These are phyloP conservation scores for Teinopalpus imperialis DNA, from an alignment of 2,888 invertebrate species.

Conservation along the genomic window DNA sequence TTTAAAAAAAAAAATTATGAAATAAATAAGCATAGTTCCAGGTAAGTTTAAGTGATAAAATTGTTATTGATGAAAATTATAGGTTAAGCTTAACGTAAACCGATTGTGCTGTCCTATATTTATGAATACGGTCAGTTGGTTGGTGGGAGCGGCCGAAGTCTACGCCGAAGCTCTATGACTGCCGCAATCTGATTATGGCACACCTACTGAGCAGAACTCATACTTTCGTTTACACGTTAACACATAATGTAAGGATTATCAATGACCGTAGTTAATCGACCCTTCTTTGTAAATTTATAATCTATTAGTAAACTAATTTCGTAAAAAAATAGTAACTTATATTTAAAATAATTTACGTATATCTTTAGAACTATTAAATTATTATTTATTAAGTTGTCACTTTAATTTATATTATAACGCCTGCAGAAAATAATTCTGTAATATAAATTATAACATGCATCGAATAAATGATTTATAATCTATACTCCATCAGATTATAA, in stretches of 20 bases:
- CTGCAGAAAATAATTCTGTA: no score
- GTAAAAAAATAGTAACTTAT: no score
- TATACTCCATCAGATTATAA: no score
- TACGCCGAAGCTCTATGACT: conserved; percentile 70
- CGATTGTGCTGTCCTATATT: conserved; percentile 25
- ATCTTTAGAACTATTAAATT: no score
- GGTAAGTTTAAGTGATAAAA: conserved; percentile 6
- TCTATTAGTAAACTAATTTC: no score
- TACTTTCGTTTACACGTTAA: conserved; percentile 25
- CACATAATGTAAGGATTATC: conserved; percentile 5
- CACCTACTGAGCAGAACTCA: conserved; percentile 59
- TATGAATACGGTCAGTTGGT: conserved; percentile 34
- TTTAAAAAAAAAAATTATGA: no score
- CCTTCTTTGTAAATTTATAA: background rate
- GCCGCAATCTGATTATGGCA: conserved; percentile 80
- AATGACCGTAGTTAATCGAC: background rate
- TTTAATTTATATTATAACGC: no score
- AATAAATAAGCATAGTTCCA: conserved; percentile 3
- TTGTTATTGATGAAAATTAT: conserved; percentile 1
- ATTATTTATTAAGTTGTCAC: no score
- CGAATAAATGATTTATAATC: no score
- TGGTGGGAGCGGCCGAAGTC: conserved; percentile 68
- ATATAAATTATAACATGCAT: no score
- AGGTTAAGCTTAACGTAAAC: conserved; percentile 17
- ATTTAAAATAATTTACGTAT: no score